Conservation (phyloP, 2,797 vertebrate species). For the Enteromius radiatus region DNA sequence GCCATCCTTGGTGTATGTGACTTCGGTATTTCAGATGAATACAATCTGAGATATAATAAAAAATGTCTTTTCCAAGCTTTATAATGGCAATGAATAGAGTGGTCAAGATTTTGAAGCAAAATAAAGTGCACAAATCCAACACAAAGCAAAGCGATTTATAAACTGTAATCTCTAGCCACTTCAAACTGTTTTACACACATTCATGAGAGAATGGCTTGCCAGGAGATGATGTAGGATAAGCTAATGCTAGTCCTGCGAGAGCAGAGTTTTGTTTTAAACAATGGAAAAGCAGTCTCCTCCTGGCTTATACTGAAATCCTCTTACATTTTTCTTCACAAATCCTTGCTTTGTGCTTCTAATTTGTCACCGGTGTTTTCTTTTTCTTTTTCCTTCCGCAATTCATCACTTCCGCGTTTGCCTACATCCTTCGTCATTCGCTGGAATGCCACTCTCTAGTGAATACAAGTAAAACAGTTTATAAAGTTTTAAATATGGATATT, state of each 20-base stretch:
- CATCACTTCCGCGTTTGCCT: too few relatives aligned
- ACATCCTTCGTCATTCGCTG: background rate
- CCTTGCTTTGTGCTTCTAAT: background rate
- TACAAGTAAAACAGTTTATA: background rate
- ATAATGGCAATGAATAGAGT: background rate
- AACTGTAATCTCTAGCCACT: background rate
- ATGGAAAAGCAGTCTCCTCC: background rate
- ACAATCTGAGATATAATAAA: background rate
- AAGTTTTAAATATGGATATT: background rate
- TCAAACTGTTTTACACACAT: background rate
- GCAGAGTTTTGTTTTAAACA: background rate
- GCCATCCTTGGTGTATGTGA: background rate
- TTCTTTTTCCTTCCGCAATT: background rate
- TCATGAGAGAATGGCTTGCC: background rate
- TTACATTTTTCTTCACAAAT: background rate
- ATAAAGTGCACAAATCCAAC: background rate
- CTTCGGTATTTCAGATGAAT: background rate
- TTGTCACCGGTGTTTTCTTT: background rate
- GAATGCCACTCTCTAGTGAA: background rate
- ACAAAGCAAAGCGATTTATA: background rate
- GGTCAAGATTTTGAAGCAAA: background rate
- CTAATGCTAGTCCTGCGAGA: background rate
- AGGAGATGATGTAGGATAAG: background rate
- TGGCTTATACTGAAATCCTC: too few relatives aligned
- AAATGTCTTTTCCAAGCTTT: background rate